A percentile compares a stretch with the other conserved stretches of the same genome.
Evolutionary conservation across 2,113 vertebrate species (phyloP).

Genomic region (Cebus imitator): DNA sequence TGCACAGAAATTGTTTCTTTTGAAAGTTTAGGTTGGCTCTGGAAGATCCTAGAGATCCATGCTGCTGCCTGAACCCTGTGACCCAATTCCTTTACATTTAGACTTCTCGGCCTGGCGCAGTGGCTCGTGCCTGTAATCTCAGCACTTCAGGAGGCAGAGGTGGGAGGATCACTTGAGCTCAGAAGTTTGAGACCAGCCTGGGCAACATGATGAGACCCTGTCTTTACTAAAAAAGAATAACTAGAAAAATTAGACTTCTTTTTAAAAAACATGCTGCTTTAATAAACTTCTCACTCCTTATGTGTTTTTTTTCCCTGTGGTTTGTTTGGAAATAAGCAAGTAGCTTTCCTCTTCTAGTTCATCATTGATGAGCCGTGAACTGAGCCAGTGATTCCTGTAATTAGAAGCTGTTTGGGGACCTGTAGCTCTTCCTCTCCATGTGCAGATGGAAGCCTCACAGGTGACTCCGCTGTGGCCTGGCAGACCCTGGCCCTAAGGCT

Average conservation of each 20-base stretch:
- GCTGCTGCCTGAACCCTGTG: neutral
- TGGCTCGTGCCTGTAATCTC: no score
- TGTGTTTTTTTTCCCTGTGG: no score
- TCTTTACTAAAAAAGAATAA: no score
- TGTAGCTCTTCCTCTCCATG: neutral
- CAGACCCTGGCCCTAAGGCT: accelerated
- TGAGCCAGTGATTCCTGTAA: neutral
- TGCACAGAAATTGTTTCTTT: neutral
- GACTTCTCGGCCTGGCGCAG: neutral
- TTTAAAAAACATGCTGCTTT: neutral
- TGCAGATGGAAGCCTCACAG: accelerated
- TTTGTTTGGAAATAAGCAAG: neutral
- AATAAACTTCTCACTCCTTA: neutral
- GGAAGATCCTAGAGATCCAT: neutral
- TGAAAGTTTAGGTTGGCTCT: neutral
- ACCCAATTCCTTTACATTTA: neutral
- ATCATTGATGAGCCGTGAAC: neutral
- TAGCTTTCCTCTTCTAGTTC: neutral
- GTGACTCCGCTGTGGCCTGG: accelerated
- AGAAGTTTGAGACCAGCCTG: no score
- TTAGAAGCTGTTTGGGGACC: neutral
- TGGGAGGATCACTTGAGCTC: no score
- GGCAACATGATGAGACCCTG: no score
- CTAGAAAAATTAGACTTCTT: neutral
- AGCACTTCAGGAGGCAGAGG: no score